Evolutionary conservation across 2,113 vertebrate genomes (phyloP).

Genomic region (Lophura nycthemera): DNA sequence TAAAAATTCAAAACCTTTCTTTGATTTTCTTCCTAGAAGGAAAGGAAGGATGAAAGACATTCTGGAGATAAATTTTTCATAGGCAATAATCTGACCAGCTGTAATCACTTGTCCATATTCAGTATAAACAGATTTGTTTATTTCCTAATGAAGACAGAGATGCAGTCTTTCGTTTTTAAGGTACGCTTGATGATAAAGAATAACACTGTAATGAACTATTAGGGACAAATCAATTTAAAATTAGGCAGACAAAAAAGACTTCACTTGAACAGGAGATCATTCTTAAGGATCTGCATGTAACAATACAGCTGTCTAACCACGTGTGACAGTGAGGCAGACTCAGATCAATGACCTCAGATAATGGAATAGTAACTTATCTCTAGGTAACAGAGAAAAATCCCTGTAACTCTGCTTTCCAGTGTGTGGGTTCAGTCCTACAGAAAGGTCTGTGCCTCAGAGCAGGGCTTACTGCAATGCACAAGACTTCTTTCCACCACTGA

Average conservation of each 20-base stretch:
- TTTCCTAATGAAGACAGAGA: conserved; percentile 11
- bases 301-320: neutral
- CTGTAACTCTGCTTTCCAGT: neutral
- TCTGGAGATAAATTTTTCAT: conserved; percentile 18
- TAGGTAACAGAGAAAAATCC: conserved; percentile 14
- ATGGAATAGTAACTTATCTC: neutral
- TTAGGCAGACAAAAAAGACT: neutral
- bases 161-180: neutral
- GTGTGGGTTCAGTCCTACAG: neutral
- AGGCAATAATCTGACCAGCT: conserved; percentile 20
- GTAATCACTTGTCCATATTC: neutral
- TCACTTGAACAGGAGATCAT: neutral
- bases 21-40: conserved; percentile 34
- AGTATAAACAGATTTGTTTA: conserved; percentile 18
- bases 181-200: conserved; percentile 1
- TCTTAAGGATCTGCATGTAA: neutral
- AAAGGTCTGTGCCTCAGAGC: neutral
- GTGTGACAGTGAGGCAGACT: neutral
- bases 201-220: neutral
- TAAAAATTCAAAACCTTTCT: conserved; percentile 46
- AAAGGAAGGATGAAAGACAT: conserved; percentile 35
- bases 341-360: neutral
- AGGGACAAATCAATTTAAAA: conserved; percentile 20
- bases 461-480: neutral
- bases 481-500: neutral